phyloP scores from a whole-genome alignment of 2,113 vertebrate species.

The Speoplatyrhinus poulsoni region DNA sequence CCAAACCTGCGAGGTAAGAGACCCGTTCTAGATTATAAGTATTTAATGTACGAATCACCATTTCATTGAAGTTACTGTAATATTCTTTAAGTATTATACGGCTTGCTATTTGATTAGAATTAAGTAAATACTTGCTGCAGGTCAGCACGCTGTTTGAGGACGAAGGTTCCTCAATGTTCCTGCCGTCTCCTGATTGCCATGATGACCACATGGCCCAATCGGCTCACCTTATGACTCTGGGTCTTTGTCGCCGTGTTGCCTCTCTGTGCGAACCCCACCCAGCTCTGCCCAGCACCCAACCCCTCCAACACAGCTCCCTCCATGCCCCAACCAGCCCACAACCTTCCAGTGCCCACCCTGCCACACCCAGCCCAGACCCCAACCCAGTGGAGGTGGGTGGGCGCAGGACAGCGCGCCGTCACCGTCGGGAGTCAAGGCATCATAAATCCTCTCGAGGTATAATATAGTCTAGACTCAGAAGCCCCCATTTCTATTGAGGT shows the following conservation, averaged over 20 bases:
- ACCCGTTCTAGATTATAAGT: background rate
- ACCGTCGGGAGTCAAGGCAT: too few species aligned
- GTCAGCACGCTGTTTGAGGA: conserved; percentile 69
- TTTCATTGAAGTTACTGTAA: background rate
- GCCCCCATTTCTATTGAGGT: too few species aligned
- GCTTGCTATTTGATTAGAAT: background rate
- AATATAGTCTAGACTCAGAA: too few species aligned
- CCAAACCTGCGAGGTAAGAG: conserved; percentile 68
- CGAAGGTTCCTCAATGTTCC: conserved; percentile 58
- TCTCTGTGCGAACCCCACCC: background rate
- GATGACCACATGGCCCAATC: conserved; percentile 68
- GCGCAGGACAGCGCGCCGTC: too few species aligned
- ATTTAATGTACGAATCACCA: background rate
- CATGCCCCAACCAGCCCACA: conserved; percentile 7
- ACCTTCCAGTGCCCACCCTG: background rate
- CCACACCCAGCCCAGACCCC: background rate
- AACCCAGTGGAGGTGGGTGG: too few species aligned
- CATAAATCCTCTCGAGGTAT: too few species aligned
- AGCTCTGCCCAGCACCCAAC: conserved; percentile 18
- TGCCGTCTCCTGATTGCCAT: conserved; percentile 40
- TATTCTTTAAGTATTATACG: background rate
- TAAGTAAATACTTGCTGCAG: conserved; percentile 36
- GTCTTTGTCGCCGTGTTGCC: conserved; percentile 40
- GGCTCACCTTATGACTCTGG: conserved; percentile 73
- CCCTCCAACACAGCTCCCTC: background rate